A percentile compares a stretch with the other conserved stretches of the same genome.
phyloP scores from a whole-genome alignment of 2,113 vertebrate species.

The Baryphthengus martii region DNA sequence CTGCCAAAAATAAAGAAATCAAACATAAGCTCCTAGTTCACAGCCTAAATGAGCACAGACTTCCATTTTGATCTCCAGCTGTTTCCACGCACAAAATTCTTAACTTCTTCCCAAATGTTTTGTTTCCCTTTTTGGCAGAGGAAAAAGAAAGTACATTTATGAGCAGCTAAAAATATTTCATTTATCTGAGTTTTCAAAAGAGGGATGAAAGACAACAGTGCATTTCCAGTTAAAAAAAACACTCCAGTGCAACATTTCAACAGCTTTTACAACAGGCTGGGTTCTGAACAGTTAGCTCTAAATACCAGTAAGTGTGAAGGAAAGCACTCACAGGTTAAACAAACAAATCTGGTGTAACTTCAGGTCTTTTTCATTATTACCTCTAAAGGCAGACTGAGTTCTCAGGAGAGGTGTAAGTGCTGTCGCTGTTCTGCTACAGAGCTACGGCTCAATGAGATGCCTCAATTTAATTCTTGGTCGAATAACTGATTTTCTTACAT shows the following conservation, averaged over 20 bases:
- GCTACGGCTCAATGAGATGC: neutral
- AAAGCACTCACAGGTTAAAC: neutral
- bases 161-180: neutral
- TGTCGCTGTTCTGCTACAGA: neutral
- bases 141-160: neutral
- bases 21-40: neutral
- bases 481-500: neutral
- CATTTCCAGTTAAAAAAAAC: neutral
- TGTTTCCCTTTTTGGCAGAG: neutral
- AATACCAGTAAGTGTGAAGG: neutral
- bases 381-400: neutral
- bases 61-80: neutral
- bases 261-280: neutral
- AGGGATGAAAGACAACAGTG: neutral
- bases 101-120: neutral
- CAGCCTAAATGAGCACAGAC: neutral
- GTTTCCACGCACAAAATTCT: neutral
- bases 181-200: neutral
- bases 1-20: neutral
- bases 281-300: neutral
- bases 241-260: neutral
- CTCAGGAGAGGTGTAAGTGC: neutral
- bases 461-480: accelerated
- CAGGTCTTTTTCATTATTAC: neutral
- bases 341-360: neutral